Conservation (phyloP, 2,797 vertebrate species). For the Argyrosomus regius region DNA sequence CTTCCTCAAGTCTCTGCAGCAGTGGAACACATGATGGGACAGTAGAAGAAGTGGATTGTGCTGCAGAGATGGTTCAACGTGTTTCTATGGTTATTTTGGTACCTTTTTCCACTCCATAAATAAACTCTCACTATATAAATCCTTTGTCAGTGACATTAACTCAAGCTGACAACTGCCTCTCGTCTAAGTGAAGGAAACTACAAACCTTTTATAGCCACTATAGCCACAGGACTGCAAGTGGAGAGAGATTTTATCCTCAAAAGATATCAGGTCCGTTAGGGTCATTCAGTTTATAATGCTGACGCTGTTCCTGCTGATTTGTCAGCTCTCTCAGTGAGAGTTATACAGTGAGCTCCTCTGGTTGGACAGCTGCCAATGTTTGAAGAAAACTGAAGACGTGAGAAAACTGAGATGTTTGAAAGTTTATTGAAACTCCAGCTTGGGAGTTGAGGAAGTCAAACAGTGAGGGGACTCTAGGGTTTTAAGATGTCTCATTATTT, state of each 20-base stretch:
- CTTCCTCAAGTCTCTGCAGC: background rate
- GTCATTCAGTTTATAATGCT: conserved; percentile 4
- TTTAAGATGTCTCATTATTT: background rate
- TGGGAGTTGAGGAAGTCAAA: background rate
- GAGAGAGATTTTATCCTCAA: background rate
- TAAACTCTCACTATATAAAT: background rate
- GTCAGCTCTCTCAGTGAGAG: background rate
- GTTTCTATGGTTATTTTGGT: background rate
- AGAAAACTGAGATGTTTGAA: conserved; percentile 6
- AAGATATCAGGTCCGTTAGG: conserved; percentile 2
- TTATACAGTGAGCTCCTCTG: background rate
- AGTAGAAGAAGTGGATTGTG: background rate
- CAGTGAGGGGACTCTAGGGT: background rate
- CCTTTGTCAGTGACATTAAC: background rate
- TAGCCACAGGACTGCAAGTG: background rate
- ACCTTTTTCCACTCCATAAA: background rate
- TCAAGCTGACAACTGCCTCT: background rate
- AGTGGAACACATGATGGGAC: background rate
- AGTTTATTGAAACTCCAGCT: background rate
- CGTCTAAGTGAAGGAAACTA: background rate
- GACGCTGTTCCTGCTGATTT: background rate
- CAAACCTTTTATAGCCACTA: background rate
- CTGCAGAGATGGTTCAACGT: background rate
- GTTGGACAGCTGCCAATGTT: conserved; percentile 5
- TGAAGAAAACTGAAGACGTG: conserved; percentile 5